These are phyloP conservation scores for Drosophila helvetica DNA, from an alignment of 2,888 invertebrate species.

Conservation along the genomic window DNA sequence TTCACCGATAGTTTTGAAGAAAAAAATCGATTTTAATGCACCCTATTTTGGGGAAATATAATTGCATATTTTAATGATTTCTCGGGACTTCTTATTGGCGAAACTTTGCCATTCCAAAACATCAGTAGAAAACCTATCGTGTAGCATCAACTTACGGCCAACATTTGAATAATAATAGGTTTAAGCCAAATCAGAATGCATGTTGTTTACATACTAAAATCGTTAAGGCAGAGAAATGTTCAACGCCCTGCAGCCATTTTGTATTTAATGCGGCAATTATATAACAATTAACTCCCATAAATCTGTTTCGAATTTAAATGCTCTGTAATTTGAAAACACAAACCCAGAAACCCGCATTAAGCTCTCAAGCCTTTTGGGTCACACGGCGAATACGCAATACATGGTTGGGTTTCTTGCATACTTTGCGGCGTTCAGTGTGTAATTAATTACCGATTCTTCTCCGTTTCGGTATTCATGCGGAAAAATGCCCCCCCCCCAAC, in stretches of 20 bases:
- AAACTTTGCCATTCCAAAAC: neutral
- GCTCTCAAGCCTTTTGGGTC: constrained; percentile 19
- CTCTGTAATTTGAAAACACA: constrained; percentile 7
- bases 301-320: constrained; percentile 45
- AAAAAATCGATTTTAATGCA: no score
- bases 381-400: constrained; percentile 37
- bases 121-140: no score
- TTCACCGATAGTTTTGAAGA: neutral
- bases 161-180: neutral
- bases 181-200: constrained; percentile 13
- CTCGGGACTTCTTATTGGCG: no score
- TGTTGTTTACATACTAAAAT: constrained; percentile 4
- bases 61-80: no score
- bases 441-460: constrained; percentile 50
- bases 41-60: no score
- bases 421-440: constrained; percentile 37
- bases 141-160: no score
- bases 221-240: constrained; percentile 3
- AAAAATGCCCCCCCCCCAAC: constrained; percentile 6
- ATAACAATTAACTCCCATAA: constrained; percentile 41
- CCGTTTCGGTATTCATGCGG: constrained; percentile 29
- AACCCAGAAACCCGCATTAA: neutral
- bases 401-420: constrained; percentile 17
- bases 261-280: constrained; percentile 42
- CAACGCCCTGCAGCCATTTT: neutral